A percentile compares a stretch with the other conserved stretches of the same genome.
phyloP scores from a whole-genome alignment of 1,140 invertebrate species.

The Agrilus planipennis region DNA sequence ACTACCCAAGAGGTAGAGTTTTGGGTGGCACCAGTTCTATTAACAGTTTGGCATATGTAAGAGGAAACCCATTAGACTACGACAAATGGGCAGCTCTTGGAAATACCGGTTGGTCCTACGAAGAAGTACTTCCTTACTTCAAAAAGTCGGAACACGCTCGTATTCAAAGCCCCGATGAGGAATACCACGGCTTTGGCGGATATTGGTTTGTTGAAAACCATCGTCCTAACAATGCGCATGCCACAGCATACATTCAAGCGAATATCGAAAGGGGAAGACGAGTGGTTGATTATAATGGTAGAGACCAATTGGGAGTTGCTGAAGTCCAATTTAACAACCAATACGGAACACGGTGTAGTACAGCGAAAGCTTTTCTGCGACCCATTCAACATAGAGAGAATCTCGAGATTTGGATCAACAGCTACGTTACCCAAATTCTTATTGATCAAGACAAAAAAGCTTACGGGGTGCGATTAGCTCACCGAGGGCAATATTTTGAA shows the following conservation, averaged over 20 bases:
- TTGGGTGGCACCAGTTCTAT: no score
- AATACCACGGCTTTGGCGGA: constrained; percentile 43
- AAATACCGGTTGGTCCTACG: no score
- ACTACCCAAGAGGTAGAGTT: no score
- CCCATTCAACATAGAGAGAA: constrained; percentile 37
- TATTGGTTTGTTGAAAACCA: constrained; percentile 43
- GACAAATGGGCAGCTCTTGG: no score
- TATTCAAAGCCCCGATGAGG: constrained; percentile 41
- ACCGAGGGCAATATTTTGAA: constrained; percentile 31
- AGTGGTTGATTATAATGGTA: constrained; percentile 26
- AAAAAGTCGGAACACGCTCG: no score
- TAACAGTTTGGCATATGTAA: no score
- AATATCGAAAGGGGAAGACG: constrained; percentile 39
- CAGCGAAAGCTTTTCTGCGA: constrained; percentile 14
- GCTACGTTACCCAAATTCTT: constrained; percentile 42
- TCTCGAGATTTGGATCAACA: constrained; percentile 44
- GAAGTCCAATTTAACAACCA: constrained; percentile 3
- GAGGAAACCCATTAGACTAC: no score
- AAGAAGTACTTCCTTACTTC: no score
- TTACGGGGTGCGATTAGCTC: constrained; percentile 44
- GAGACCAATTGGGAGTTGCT: constrained; percentile 7
- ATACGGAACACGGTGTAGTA: constrained; percentile 11
- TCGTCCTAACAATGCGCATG: constrained; percentile 40
- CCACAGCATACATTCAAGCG: constrained; percentile 50
- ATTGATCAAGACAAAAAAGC: constrained; percentile 37